These are phyloP conservation scores for Lophotis ruficrista DNA, from an alignment of 2,113 vertebrate species.

Conservation along the genomic window DNA sequence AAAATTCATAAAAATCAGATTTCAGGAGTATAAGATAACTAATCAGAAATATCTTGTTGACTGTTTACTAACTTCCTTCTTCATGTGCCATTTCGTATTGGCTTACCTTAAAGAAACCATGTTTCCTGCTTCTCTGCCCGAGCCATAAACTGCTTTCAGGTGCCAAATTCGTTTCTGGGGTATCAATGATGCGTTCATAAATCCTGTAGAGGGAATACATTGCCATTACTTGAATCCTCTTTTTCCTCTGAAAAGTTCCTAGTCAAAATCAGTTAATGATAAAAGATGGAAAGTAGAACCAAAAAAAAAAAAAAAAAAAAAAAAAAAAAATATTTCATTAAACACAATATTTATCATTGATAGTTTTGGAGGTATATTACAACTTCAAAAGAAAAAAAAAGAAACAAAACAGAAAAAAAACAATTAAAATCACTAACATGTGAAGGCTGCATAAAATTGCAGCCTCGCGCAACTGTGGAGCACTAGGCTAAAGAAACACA, in stretches of 20 bases:
- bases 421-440: neutral
- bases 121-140: conserved; percentile 92
- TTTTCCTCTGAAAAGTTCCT: neutral
- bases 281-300: neutral
- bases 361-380: neutral
- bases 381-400: neutral
- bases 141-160: conserved; percentile 91
- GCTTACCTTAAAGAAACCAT: conserved; percentile 95
- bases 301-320: neutral
- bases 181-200: conserved; percentile 93
- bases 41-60: neutral
- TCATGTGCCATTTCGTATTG: neutral
- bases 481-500: neutral
- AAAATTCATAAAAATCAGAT: neutral
- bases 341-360: neutral
- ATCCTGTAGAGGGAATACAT: conserved; percentile 81
- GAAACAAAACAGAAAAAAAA: fast-evolving
- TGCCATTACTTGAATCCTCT: neutral
- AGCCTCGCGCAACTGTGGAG: neutral
- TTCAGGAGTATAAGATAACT: neutral
- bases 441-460: neutral
- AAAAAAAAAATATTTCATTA: neutral
- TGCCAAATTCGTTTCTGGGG: conserved; percentile 88
- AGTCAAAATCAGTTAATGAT: neutral
- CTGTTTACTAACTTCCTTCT: neutral